A percentile compares a stretch with the other conserved stretches of the same genome.
Conservation (phyloP, 1,140 invertebrate genomes). For the Anthonomus grandis region DNA sequence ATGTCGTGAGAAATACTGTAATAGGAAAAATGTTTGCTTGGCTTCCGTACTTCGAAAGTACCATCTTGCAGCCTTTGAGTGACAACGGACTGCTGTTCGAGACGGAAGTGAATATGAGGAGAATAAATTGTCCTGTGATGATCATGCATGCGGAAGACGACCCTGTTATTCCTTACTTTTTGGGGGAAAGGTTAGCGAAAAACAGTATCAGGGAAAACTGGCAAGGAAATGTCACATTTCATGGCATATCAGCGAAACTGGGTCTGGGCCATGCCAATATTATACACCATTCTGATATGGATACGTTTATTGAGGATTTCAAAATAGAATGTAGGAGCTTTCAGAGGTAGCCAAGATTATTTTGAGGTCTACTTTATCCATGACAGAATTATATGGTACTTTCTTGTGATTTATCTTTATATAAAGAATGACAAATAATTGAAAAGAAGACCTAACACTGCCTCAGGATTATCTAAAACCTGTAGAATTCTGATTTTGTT, state of each 20-base stretch:
- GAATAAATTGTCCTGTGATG: conserved; percentile 70
- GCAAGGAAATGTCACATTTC: conserved; percentile 33
- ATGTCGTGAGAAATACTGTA: conserved; percentile 75
- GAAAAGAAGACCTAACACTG: too few species aligned
- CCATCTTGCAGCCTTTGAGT: conserved; percentile 65
- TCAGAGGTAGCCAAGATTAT: too few species aligned
- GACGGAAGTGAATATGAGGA: conserved; percentile 63
- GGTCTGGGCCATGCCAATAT: conserved; percentile 31
- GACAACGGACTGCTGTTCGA: conserved; percentile 63
- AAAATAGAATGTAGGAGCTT: conserved; percentile 13
- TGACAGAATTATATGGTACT: too few species aligned
- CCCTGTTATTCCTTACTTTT: conserved; percentile 68
- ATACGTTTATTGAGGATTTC: conserved; percentile 8
- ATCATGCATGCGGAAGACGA: conserved; percentile 90
- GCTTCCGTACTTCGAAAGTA: conserved; percentile 68
- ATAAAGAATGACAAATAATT: too few species aligned
- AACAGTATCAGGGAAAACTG: conserved; percentile 13
- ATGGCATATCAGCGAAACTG: conserved; percentile 27
- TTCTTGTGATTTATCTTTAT: too few species aligned
- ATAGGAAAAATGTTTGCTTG: conserved; percentile 59
- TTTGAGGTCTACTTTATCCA: too few species aligned
- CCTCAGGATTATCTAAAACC: too few species aligned
- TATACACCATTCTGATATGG: conserved; percentile 6
- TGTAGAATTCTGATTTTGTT: too few species aligned
- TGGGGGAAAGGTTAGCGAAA: conserved; percentile 60